Evolutionary conservation across 2,797 vertebrate genomes (phyloP).

Genomic region (Sebastes kiyomatsui): DNA sequence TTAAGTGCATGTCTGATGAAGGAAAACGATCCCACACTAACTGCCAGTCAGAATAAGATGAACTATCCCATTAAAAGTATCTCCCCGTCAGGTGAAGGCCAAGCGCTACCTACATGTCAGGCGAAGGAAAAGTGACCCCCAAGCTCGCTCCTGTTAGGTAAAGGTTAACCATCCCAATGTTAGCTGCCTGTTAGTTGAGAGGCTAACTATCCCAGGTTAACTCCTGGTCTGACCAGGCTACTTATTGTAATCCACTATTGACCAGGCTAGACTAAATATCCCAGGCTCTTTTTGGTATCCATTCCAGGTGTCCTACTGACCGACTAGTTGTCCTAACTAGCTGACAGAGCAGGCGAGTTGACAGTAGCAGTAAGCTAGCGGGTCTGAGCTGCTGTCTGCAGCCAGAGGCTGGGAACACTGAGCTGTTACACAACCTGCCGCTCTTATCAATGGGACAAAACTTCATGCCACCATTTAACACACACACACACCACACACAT

Average conservation of each 20-base stretch:
- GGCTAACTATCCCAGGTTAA: neutral
- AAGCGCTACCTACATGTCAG: neutral
- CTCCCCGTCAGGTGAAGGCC: neutral
- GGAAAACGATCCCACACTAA: neutral
- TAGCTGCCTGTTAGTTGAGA: neutral
- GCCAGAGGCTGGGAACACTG: constrained; percentile 35
- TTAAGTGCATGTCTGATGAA: neutral
- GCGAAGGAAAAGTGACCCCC: neutral
- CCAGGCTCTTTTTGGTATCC: neutral
- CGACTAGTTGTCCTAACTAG: constrained; percentile 20
- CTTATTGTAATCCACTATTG: neutral
- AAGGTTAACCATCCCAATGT: neutral
- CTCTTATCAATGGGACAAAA: constrained; percentile 72
- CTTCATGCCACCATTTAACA: constrained; percentile 51
- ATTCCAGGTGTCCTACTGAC: neutral
- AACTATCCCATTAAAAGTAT: neutral
- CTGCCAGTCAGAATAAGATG: neutral
- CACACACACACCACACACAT: neutral
- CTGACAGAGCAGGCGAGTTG: constrained; percentile 11
- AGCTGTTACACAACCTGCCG: constrained; percentile 59
- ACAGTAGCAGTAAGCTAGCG: neutral
- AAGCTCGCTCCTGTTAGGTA: neutral
- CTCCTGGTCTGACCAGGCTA: neutral
- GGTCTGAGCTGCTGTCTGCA: constrained; percentile 35
- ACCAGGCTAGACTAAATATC: neutral